Percentiles rank a stretch among this genome's conserved stretches.
Conservation (phyloP, 23 tunicate species). For the Oikopleura dioica region DNA sequence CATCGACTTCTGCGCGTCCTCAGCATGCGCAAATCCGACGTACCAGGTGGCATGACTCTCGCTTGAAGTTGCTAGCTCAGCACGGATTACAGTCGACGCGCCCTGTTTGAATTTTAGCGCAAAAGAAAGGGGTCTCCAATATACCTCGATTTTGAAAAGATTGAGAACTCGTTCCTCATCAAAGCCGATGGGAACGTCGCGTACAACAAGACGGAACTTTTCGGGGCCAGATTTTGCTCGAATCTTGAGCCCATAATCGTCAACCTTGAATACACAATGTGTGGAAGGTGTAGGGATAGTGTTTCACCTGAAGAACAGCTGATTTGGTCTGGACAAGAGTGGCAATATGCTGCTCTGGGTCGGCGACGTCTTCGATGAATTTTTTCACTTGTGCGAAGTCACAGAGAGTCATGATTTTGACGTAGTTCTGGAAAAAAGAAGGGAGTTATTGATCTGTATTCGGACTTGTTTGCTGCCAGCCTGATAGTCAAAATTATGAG, state of each 20-base stretch:
- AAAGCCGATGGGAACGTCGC: neutral
- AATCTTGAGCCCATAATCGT: neutral
- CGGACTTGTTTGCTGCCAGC: too few species aligned
- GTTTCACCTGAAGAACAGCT: neutral
- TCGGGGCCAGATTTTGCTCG: slow-evolving; percentile 8
- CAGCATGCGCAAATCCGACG: neutral
- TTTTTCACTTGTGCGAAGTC: neutral
- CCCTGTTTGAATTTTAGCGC: neutral
- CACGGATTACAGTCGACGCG: neutral
- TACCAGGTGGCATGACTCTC: neutral
- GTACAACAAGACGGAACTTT: neutral
- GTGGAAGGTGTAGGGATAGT: neutral
- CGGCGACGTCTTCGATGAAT: neutral
- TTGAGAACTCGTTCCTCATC: neutral
- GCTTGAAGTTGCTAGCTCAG: slow-evolving; percentile 7
- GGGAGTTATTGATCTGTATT: too few species aligned
- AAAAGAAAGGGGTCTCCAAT: neutral
- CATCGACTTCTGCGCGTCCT: neutral
- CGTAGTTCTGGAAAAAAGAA: slow-evolving; percentile 4
- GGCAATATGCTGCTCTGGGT: slow-evolving; percentile 7
- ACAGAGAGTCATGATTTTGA: neutral
- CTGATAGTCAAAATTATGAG: too few species aligned
- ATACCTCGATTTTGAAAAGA: neutral
- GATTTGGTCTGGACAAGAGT: slow-evolving; percentile 11
- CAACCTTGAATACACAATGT: neutral